phyloP scores from a whole-genome alignment of 1,140 invertebrate genomes.

The Lepidurus packardi region DNA sequence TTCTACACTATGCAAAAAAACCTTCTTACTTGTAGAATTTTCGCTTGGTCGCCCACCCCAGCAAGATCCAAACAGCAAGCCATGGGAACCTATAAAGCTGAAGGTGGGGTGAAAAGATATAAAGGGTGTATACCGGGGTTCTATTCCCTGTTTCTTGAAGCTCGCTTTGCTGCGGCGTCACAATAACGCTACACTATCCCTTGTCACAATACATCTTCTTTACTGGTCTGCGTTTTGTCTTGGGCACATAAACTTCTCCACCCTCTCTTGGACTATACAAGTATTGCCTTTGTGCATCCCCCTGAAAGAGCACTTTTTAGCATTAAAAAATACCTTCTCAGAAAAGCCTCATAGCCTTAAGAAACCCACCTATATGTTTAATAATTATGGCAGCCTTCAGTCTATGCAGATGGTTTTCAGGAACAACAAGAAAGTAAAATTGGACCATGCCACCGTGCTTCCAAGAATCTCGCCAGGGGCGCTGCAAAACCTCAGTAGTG shows the following conservation, averaged over 20 bases:
- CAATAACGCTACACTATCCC: slow-evolving; percentile 9
- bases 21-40: not conserved
- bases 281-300: too few relatives aligned
- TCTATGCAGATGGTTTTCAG: too few relatives aligned
- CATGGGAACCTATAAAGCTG: slow-evolving; percentile 4
- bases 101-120: not conserved
- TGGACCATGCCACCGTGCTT: not conserved
- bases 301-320: too few relatives aligned
- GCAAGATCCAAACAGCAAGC: not conserved
- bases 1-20: not conserved
- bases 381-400: too few relatives aligned
- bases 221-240: not conserved
- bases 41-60: not conserved
- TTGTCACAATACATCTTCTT: slow-evolving; percentile 6
- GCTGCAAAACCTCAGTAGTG: not conserved
- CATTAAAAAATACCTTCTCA: too few relatives aligned
- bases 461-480: not conserved
- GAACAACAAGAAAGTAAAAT: not conserved
- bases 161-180: not conserved
- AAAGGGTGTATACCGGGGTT: not conserved
- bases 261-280: too few relatives aligned
- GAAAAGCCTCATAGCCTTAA: too few relatives aligned
- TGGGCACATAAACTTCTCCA: not conserved
- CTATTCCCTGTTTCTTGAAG: slow-evolving; percentile 5
- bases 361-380: too few relatives aligned